A percentile compares a stretch with the other conserved stretches of the same genome.
phyloP scores from a whole-genome alignment of 2,797 vertebrate species.

The Loriculus beryllinus region DNA sequence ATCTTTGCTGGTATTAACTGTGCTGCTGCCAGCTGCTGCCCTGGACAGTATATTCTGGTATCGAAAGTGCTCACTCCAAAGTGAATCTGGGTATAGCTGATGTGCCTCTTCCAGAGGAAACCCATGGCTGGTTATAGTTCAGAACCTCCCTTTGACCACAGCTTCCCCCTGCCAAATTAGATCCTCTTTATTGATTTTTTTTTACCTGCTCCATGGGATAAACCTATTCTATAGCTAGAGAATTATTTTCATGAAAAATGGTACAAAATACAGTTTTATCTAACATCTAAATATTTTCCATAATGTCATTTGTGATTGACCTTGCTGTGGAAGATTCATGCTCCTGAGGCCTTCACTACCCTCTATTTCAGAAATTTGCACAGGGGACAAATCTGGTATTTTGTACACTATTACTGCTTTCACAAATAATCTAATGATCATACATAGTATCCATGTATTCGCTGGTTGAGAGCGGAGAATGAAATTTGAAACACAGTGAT shows the following conservation, averaged over 20 bases:
- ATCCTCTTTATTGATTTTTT: neutral
- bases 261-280: neutral
- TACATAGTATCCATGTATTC: neutral
- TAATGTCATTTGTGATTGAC: neutral
- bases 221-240: neutral
- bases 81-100: neutral
- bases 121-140: rapidly evolving
- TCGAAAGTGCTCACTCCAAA: neutral
- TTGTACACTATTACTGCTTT: neutral
- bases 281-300: neutral
- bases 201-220: neutral
- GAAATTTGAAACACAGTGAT: neutral
- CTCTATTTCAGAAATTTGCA: neutral
- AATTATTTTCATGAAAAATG: neutral
- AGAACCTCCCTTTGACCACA: neutral
- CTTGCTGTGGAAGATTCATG: neutral
- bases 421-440: neutral
- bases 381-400: neutral
- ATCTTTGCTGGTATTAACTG: neutral
- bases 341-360: neutral
- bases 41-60: neutral
- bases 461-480: neutral
- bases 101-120: neutral
- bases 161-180: neutral
- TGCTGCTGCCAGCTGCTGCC: neutral